phyloP scores from a whole-genome alignment of 2,888 invertebrate genomes.

The Orthosia cruda region DNA sequence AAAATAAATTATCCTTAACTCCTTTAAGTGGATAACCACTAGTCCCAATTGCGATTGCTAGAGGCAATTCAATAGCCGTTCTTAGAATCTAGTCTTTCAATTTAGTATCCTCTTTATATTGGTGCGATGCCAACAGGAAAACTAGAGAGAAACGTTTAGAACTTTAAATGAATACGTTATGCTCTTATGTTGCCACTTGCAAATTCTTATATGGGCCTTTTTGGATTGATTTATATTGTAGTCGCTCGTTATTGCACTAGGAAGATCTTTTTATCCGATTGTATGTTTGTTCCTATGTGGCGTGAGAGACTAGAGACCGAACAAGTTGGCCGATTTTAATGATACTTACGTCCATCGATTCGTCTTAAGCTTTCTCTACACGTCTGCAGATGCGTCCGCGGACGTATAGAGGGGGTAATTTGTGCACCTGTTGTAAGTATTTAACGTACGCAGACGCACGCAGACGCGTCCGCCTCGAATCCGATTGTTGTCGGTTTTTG shows the following conservation, averaged over 20 bases:
- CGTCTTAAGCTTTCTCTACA: too few species aligned
- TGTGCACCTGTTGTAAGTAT: too few species aligned
- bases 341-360: too few species aligned
- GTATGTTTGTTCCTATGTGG: too few species aligned
- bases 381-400: too few species aligned
- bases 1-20: constrained; percentile 29
- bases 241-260: background rate
- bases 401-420: too few species aligned
- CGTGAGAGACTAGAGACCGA: too few species aligned
- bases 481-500: too few species aligned
- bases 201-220: background rate
- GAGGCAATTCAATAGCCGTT: constrained; percentile 56
- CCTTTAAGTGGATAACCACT: constrained; percentile 50
- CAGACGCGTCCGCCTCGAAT: too few species aligned
- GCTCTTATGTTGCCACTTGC: constrained; percentile 21
- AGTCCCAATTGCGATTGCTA: constrained; percentile 60
- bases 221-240: background rate
- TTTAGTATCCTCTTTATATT: constrained; percentile 54
- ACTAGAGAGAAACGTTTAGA: constrained; percentile 46
- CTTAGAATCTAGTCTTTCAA: constrained; percentile 61
- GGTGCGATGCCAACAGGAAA: constrained; percentile 74
- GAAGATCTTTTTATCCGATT: too few species aligned
- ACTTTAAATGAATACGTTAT: constrained; percentile 54
- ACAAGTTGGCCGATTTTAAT: too few species aligned
- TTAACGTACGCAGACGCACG: too few species aligned